phyloP scores from a whole-genome alignment of 2,113 vertebrate genomes.

The Cephalopholis sonnerati region DNA sequence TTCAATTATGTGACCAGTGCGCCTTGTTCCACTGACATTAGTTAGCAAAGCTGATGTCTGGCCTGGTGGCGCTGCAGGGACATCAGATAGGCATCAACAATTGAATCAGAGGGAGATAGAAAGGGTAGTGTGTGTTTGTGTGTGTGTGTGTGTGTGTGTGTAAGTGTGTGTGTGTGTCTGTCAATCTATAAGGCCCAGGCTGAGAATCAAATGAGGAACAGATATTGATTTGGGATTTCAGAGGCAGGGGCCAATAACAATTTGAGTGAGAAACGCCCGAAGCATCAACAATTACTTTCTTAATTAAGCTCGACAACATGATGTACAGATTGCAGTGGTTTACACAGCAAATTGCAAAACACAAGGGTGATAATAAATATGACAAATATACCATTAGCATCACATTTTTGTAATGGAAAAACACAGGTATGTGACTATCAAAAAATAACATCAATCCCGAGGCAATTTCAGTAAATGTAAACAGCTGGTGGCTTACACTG shows the following conservation, averaged over 20 bases:
- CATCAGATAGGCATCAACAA: slow-evolving; percentile 53
- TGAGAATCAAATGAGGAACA: slow-evolving; percentile 58
- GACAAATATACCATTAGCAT: slow-evolving; percentile 1
- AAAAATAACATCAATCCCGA: not conserved
- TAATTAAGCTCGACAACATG: slow-evolving; percentile 45
- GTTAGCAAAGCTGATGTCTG: slow-evolving; percentile 39
- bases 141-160: slow-evolving; percentile 3
- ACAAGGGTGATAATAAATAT: slow-evolving; percentile 10
- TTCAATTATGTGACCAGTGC: slow-evolving; percentile 52
- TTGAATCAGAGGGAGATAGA: slow-evolving; percentile 42
- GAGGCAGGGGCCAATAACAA: slow-evolving; percentile 42
- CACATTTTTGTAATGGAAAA: not conserved
- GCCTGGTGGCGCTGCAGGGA: slow-evolving; percentile 18
- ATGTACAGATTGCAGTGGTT: slow-evolving; percentile 11
- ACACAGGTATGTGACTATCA: not conserved
- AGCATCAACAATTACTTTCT: slow-evolving; percentile 57
- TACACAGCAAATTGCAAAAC: slow-evolving; percentile 1
- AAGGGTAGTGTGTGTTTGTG: not conserved
- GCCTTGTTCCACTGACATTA: slow-evolving; percentile 29
- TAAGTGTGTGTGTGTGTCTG: slow-evolving; percentile 15
- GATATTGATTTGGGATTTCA: slow-evolving; percentile 73
- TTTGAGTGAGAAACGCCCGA: slow-evolving; percentile 51
- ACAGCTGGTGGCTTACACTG: not conserved
- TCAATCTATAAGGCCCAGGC: slow-evolving; percentile 44
- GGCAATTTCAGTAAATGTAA: not conserved